Base-by-base conservation (phyloP, 2,888 invertebrate genomes). In the Bombyx huttoni region DNA sequence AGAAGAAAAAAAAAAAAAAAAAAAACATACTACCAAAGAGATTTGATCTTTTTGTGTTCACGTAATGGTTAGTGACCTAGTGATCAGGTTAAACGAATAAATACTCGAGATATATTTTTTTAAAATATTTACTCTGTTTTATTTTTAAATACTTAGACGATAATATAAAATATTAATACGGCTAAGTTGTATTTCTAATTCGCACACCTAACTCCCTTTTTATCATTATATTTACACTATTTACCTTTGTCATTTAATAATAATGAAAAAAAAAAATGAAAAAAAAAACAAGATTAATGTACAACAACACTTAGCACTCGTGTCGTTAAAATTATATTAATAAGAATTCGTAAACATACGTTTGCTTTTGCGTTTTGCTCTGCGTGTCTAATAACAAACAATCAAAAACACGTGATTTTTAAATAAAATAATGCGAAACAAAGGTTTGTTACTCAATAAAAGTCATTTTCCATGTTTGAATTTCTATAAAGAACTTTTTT, bases 401-500 rank as follows among this genome's bases (percentile, higher is more conserved):
- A 40, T 40, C 40, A 40, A 10, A 40, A 40, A 8, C 40, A 40
- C 40, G 40, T 40, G 80, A 76, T 73, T 73, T 64, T 67, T 24
- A 24, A 24, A 40, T 40, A 40, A 40, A 40, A 40, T 12, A 40
- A 40, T 6, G 40, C 8, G 12, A 40, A 40, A 40, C 40, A 40
- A 40, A 40, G 12, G 40, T 8, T 10, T 7, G 12, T 40, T 5
- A 6, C 8, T 40, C 67, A 85, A 84, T 83, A 81, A 85, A 84
- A 84, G 78, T 72, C 84, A 75, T 74, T 78, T 24, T 75, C 69
- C 73, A 77, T 79, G 75, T 79, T 81, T 81, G 76, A 76, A 81
- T 84, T 85, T 85, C 81, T 84, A 84, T 83, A 85, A 83, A 84
- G 83, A 85, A 78, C 78, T 80, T 81, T 81, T 81, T 83, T 81